Evolutionary conservation across 2,797 vertebrate genomes (phyloP), one percentile per base, ranked within the genome.

Genomic region (Hapalemur alaotrensis): DNA sequence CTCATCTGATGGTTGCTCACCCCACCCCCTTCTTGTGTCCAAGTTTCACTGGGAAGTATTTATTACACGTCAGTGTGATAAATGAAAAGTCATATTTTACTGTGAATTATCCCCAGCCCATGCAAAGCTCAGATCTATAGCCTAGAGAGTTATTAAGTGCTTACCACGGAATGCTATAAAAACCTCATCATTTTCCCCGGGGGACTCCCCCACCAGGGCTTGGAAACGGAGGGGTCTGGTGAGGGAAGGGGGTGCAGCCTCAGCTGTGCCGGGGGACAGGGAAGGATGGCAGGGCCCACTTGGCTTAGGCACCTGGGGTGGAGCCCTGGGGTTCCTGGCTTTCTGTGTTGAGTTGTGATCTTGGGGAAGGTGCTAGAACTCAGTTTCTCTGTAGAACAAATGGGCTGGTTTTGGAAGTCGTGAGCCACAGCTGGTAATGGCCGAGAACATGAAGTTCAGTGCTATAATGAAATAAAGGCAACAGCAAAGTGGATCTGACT

Each of bases 61-160:
- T 98, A 98, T 98, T 97, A 98, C 97, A 97, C 61, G 95, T 98
- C 98, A 98, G 59, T 87, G 94, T 98, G 98, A 99, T 98, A 98
- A 98, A 99, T 98, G 98, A 98, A 98, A 98, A 98, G 98, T 98
- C 98, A 95, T 98, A 98, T 98, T 98, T 99, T 98, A 98, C 79
- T 97, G 97, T 98, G 98, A 98, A 98, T 99, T 98, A 99, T 98
- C 98, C 98, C 97, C 93, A 98, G 95, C 95, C 93, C 93, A 89
- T 94, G 97, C 80, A 73, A 97, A 98, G 97, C 96, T 85, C 97
- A 98, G 98, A 99, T 98, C 98, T 98, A 97, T 98, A 35, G 94
- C 98, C 98, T 98, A 92, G 98, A 98, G 98, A 98, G 97, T 98
- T 98, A 98, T 98, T 98, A 99, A 98, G 98, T 98, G 98, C 98